Conservation (phyloP, 2,113 vertebrate genomes). For the Caranx melampygus region DNA sequence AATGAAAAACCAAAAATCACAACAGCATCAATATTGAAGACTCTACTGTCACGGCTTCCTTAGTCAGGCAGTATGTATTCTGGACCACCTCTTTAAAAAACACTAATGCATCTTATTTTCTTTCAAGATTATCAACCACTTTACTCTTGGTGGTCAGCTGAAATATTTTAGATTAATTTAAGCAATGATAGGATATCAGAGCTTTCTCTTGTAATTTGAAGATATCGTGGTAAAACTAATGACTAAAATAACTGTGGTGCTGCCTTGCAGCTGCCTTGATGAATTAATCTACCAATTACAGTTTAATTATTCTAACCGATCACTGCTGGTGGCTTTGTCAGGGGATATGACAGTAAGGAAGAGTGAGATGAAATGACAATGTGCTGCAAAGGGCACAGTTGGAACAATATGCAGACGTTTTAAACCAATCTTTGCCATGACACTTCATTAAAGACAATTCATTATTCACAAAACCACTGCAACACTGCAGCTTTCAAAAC, state of each 20-base stretch:
- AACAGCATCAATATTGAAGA: slow-evolving; percentile 8
- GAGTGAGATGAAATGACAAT: slow-evolving; percentile 8
- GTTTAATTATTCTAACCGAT: slow-evolving; percentile 33
- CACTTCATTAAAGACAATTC: slow-evolving; percentile 3
- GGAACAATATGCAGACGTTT: background rate
- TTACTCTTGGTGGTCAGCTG: background rate
- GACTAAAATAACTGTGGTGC: slow-evolving; percentile 14
- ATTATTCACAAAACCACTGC: slow-evolving; percentile 3
- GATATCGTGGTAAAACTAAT: slow-evolving; percentile 9
- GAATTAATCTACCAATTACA: slow-evolving; percentile 19
- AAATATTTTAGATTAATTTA: background rate
- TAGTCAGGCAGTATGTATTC: background rate
- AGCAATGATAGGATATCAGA: background rate
- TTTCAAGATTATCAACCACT: slow-evolving; percentile 5
- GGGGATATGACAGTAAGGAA: background rate
- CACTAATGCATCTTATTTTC: background rate
- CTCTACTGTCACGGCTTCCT: background rate
- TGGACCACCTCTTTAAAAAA: background rate
- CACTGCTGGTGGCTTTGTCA: slow-evolving; percentile 18
- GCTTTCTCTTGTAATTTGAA: background rate
- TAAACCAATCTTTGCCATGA: background rate
- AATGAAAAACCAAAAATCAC: slow-evolving; percentile 16
- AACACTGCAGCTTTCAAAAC: background rate
- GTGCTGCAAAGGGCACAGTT: background rate
- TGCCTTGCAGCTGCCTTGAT: slow-evolving; percentile 23